Percentiles rank a stretch among this genome's conserved stretches.
These are phyloP conservation scores for Phthorimaea operculella DNA, from an alignment of 1,140 invertebrate genomes.

Conservation along the genomic window DNA sequence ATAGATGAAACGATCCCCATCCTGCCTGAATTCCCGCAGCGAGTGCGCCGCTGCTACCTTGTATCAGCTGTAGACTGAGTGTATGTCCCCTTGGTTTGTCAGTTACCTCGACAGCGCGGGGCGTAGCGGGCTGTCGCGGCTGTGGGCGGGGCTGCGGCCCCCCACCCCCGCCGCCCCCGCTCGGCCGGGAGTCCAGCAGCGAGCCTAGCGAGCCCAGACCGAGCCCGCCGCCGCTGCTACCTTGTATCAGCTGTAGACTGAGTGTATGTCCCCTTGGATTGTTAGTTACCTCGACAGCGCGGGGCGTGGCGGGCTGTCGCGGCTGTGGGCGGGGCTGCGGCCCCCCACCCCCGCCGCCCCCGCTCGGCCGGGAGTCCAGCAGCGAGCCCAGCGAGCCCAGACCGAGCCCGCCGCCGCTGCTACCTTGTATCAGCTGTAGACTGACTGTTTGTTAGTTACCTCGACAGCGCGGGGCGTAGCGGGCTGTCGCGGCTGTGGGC, in stretches of 20 bases:
- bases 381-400: constrained; percentile 50
- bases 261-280: too few relatives aligned
- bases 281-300: constrained; percentile 56
- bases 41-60: constrained; percentile 60
- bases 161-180: constrained; percentile 29
- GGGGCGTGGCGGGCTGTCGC: constrained; percentile 43
- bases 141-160: constrained; percentile 28
- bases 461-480: constrained; percentile 53
- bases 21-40: constrained; percentile 35
- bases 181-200: constrained; percentile 35
- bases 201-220: constrained; percentile 50
- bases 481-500: constrained; percentile 35
- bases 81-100: too few relatives aligned
- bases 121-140: constrained; percentile 41
- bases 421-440: constrained; percentile 57
- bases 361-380: constrained; percentile 31
- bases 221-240: constrained; percentile 58
- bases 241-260: constrained; percentile 51
- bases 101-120: constrained; percentile 54
- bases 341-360: constrained; percentile 29
- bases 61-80: constrained; percentile 46
- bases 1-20: too few relatives aligned
- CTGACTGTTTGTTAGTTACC: too few relatives aligned
- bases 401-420: constrained; percentile 54
- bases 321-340: constrained; percentile 30